A percentile compares a stretch with the other conserved stretches of the same genome.
Evolutionary conservation across 2,797 vertebrate species (phyloP).

Genomic region (Orestias chungarensis): DNA sequence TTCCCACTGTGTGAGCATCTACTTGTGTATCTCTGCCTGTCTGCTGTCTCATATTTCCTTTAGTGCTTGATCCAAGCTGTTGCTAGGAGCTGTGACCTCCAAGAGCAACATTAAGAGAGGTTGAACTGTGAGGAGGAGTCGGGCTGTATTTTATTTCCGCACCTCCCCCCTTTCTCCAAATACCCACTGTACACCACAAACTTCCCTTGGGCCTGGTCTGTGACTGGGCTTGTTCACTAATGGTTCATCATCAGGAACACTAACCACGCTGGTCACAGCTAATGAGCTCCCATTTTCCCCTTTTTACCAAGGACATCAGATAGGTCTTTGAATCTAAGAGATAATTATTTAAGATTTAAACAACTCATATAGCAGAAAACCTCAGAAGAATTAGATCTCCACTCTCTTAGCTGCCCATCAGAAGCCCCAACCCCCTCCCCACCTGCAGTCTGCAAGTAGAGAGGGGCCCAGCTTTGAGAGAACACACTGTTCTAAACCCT

Average conservation of each 20-base stretch:
- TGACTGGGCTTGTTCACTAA: slow-evolving; percentile 36
- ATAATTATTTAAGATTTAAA: slow-evolving; percentile 17
- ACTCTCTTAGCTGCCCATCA: slow-evolving; percentile 39
- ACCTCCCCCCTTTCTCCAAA: slow-evolving; percentile 43
- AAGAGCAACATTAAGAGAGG: slow-evolving; percentile 67
- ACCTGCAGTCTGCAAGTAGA: slow-evolving; percentile 47
- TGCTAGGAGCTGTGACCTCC: slow-evolving; percentile 72
- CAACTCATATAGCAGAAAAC: slow-evolving; percentile 10
- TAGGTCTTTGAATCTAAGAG: background rate
- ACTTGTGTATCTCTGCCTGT: slow-evolving; percentile 18
- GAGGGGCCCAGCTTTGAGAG: slow-evolving; percentile 50
- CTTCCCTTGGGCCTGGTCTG: slow-evolving; percentile 29
- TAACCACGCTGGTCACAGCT: slow-evolving; percentile 15
- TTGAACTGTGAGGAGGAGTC: slow-evolving; percentile 58
- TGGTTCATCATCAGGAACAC: slow-evolving; percentile 43
- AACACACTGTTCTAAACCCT: slow-evolving; percentile 62
- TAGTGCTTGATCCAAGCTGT: slow-evolving; percentile 60
- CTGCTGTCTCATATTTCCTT: slow-evolving; percentile 62
- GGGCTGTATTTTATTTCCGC: slow-evolving; percentile 65
- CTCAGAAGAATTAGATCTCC: slow-evolving; percentile 17
- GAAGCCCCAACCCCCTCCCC: slow-evolving; percentile 46
- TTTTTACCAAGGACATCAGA: slow-evolving; percentile 10
- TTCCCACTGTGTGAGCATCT: slow-evolving; percentile 22
- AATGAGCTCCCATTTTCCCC: slow-evolving; percentile 12
- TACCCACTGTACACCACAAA: slow-evolving; percentile 48